These are phyloP conservation scores for Euthynnus affinis DNA, from an alignment of 2,797 vertebrate genomes.

Conservation along the genomic window DNA sequence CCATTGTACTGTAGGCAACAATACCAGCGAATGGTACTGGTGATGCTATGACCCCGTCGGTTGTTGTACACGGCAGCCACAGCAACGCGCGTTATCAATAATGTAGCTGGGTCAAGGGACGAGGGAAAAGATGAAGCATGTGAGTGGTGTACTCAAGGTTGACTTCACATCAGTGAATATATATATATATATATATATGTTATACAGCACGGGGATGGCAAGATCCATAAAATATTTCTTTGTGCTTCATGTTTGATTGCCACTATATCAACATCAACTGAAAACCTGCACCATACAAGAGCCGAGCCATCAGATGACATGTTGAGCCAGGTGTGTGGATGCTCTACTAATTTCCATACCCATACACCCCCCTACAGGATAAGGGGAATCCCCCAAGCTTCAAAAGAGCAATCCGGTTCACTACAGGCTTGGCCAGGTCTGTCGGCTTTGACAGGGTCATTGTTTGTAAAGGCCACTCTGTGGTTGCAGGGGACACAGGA, in stretches of 20 bases:
- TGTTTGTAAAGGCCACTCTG: conserved; percentile 68
- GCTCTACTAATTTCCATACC: conserved; percentile 39
- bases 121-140: conserved; percentile 29
- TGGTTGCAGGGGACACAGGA: conserved; percentile 62
- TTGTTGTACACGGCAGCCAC: conserved; percentile 47
- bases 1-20: conserved; percentile 60
- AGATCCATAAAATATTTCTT: conserved; percentile 32
- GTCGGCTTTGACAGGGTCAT: conserved; percentile 72
- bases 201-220: conserved; percentile 6
- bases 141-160: conserved; percentile 40
- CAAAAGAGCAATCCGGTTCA: conserved; percentile 59
- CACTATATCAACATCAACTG: neutral
- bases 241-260: conserved; percentile 19
- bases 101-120: conserved; percentile 68
- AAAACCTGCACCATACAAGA: conserved; percentile 17
- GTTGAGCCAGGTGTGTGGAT: conserved; percentile 64
- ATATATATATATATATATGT: conserved; percentile 15
- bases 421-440: conserved; percentile 49
- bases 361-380: conserved; percentile 24
- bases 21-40: conserved; percentile 47
- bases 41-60: conserved; percentile 34
- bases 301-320: conserved; percentile 33
- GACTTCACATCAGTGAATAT: conserved; percentile 32
- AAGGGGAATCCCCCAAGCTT: conserved; percentile 66
- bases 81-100: conserved; percentile 63